Conservation (phyloP, 2,888 invertebrate species). For the Netelia melanura region DNA sequence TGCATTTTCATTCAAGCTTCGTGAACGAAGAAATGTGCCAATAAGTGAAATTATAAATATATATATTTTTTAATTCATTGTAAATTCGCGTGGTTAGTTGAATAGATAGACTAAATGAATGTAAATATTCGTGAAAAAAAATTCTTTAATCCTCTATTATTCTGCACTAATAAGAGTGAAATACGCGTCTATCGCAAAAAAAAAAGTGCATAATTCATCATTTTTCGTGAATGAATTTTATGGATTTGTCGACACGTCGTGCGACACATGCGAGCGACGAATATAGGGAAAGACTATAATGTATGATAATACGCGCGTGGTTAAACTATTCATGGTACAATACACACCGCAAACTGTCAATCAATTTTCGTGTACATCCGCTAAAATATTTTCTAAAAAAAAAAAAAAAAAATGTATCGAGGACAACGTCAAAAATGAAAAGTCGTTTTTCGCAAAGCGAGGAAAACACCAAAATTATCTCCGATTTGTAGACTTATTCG, state of each 20-base stretch:
- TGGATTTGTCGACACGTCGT: constrained; percentile 48
- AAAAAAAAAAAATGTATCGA: constrained; percentile 30
- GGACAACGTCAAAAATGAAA: constrained; percentile 35
- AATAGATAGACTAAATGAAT: constrained; percentile 70
- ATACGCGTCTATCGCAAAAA: constrained; percentile 41
- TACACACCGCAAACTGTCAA: constrained; percentile 63
- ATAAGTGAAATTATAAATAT: constrained; percentile 64
- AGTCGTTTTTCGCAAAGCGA: constrained; percentile 33
- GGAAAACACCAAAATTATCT: constrained; percentile 31
- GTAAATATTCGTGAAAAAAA: constrained; percentile 68
- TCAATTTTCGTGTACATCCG: constrained; percentile 43
- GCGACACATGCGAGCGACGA: constrained; percentile 40
- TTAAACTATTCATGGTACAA: constrained; percentile 61
- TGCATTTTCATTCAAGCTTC: constrained; percentile 67
- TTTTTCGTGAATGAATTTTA: constrained; percentile 46
- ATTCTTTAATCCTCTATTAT: constrained; percentile 63
- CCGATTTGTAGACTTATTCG: constrained; percentile 32
- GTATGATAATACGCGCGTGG: constrained; percentile 55
- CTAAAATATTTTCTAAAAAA: constrained; percentile 40
- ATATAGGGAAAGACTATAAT: constrained; percentile 47
- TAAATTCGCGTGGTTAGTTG: constrained; percentile 69
- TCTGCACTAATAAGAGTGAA: constrained; percentile 38
- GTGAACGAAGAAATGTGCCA: constrained; percentile 67
- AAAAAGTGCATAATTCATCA: constrained; percentile 46
- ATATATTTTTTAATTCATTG: constrained; percentile 64